Evolutionary conservation across 92 coral and sea anemone species (phyloP), one percentile per base, ranked within the genome.

Genomic region (Micromussa lordhowensis): DNA sequence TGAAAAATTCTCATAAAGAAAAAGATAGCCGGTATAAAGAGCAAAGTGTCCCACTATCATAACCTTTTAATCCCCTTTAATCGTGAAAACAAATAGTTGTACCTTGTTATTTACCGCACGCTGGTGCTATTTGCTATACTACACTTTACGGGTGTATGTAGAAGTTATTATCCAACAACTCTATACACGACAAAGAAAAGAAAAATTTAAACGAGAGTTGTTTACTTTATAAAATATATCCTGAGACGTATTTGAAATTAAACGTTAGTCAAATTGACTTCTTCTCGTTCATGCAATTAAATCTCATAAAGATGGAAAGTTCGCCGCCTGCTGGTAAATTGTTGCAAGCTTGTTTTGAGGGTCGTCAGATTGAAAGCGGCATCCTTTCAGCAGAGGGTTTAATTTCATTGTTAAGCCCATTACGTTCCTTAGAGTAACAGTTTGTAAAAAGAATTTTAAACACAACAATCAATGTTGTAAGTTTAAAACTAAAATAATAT

Each of bases 401-500:
- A 40, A 44, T 19, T 35, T 35, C 53, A 24, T 81, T 26, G 34
- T 55, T 57, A 10, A 79, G 16, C 19, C 83, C 83, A 79, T 79
- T 55, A 55, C 40, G 35, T 61, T 40, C 54, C 59, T 66, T 68
- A 16, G 22, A 28, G 85, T 64, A 44, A 71, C 85, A 81, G 26
- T 30, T 81, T 26, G 34, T 55, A 6, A 57, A 26, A 34, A 31
- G 78, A 35, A 73, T 34, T 78, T 31, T 30, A 30, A 78, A 55
- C 69, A 54, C 59, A 17, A 81, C 30, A 64, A 81, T 66, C 74
- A 81, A 61, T 63, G 85, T 81, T 81, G 26, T 61, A 31, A 15
- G n/a, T 63, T 17, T 38, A 22, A 81, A 81, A 66, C 70, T 81
- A 36, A 35, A 61, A 58, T 81, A 81, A 61, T 81, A 81, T 38